Percentiles rank a stretch among this genome's conserved stretches.
These are phyloP conservation scores for Ambastaia sidthimunki DNA, from an alignment of 2,797 vertebrate genomes.

Conservation along the genomic window DNA sequence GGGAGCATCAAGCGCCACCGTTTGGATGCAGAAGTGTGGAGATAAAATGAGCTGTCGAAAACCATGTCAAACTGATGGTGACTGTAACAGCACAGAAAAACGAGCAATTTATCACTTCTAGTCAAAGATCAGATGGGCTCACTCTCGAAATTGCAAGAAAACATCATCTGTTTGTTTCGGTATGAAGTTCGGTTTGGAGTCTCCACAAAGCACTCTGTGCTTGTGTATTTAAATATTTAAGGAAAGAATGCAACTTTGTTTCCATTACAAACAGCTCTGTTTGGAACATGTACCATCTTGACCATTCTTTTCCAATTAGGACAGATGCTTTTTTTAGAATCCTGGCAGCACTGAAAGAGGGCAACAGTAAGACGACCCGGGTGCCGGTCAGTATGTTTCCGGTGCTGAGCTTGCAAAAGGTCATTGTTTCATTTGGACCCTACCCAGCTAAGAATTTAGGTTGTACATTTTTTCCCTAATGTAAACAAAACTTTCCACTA, in stretches of 20 bases:
- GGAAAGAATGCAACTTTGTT: constrained; percentile 31
- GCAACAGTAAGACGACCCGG: constrained; percentile 18
- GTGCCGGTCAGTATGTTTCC: background rate
- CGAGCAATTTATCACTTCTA: constrained; percentile 45
- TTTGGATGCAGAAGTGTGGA: constrained; percentile 29
- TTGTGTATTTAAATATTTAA: constrained; percentile 37
- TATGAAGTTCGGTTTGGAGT: constrained; percentile 25
- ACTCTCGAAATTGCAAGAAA: background rate
- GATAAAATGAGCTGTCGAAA: constrained; percentile 33
- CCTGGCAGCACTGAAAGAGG: background rate
- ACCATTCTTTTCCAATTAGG: constrained; percentile 31
- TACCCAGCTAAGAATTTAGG: too few species aligned
- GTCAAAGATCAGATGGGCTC: constrained; percentile 1
- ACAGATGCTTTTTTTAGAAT: constrained; percentile 14
- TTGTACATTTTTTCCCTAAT: too few species aligned
- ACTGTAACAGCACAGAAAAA: constrained; percentile 56
- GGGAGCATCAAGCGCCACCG: constrained; percentile 62
- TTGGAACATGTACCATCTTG: constrained; percentile 30
- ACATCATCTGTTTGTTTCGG: constrained; percentile 30
- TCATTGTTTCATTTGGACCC: constrained; percentile 28
- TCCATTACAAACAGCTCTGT: constrained; percentile 37
- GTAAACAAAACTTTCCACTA: too few species aligned
- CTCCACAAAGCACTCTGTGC: constrained; percentile 16
- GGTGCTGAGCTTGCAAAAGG: constrained; percentile 18
- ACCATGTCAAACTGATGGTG: constrained; percentile 65